Conservation (phyloP, 2,797 vertebrate species). For the Tadarida brasiliensis region DNA sequence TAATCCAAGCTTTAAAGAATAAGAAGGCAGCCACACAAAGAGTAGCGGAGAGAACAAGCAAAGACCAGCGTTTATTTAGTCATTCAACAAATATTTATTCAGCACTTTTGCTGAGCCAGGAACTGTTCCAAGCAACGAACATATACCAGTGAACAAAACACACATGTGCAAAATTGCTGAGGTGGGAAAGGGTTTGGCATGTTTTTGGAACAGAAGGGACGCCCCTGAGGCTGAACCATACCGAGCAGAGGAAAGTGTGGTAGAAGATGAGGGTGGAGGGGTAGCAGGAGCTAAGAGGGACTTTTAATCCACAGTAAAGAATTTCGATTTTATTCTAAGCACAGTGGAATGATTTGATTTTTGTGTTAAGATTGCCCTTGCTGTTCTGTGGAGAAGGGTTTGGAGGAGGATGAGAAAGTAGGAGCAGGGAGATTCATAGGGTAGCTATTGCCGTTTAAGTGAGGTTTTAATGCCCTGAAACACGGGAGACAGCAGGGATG, state of each 20-base stretch:
- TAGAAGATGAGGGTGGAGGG: not conserved
- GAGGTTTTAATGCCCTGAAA: not conserved
- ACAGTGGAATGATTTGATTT: not conserved
- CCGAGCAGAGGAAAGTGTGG: not conserved
- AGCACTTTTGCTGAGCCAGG: not conserved
- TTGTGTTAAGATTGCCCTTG: not conserved
- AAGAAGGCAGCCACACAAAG: not conserved
- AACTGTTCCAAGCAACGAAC: not conserved
- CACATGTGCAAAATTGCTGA: not conserved
- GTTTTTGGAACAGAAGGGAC: not conserved
- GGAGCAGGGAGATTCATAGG: not conserved
- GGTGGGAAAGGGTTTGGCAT: not conserved
- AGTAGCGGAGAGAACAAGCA: not conserved
- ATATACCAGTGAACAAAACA: not conserved
- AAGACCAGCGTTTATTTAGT: conserved; percentile 16
- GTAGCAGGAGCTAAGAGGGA: not conserved
- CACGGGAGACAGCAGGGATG: not conserved
- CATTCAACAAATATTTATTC: conserved; percentile 24
- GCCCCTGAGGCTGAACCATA: not conserved
- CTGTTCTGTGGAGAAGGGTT: not conserved
- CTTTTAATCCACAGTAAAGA: not conserved
- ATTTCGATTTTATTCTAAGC: not conserved
- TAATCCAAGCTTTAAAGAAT: conserved; percentile 21
- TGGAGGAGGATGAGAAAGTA: not conserved
- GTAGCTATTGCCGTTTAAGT: not conserved